Conservation (phyloP, 2,888 invertebrate genomes). For the Drosophila macrospina region DNA sequence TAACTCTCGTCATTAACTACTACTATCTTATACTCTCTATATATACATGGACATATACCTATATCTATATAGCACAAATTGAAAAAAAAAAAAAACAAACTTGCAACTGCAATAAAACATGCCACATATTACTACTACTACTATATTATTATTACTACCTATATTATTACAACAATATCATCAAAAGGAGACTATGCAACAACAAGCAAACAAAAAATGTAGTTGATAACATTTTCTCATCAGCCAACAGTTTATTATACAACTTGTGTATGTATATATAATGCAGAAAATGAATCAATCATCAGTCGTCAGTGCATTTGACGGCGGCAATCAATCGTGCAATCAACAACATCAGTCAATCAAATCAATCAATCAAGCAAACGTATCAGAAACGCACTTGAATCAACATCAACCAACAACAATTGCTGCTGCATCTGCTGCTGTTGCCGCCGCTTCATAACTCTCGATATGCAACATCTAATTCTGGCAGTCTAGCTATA, state of each 20-base stretch:
- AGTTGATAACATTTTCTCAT: slow-evolving; percentile 49
- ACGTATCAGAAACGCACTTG: slow-evolving; percentile 48
- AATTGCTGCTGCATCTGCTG: slow-evolving; percentile 53
- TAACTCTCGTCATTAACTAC: slow-evolving; percentile 73
- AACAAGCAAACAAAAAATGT: slow-evolving; percentile 13
- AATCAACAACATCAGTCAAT: slow-evolving; percentile 37
- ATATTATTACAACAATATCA: slow-evolving; percentile 36
- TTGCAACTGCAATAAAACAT: slow-evolving; percentile 39
- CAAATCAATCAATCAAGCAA: slow-evolving; percentile 40
- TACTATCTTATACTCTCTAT: slow-evolving; percentile 41
- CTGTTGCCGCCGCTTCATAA: slow-evolving; percentile 62
- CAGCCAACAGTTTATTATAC: slow-evolving; percentile 35
- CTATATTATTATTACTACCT: slow-evolving; percentile 30
- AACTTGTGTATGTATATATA: slow-evolving; percentile 31
- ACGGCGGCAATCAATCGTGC: slow-evolving; percentile 32
- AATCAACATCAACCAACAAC: slow-evolving; percentile 47
- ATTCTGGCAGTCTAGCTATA: slow-evolving; percentile 24
- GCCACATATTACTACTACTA: slow-evolving; percentile 42
- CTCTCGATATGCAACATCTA: slow-evolving; percentile 33
- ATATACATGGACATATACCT: slow-evolving; percentile 59
- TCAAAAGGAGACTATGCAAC: slow-evolving; percentile 23
- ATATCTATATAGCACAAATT: slow-evolving; percentile 49
- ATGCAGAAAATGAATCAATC: slow-evolving; percentile 31
- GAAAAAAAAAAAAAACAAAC: slow-evolving; percentile 15
- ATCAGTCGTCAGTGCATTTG: slow-evolving; percentile 35